phyloP scores from a whole-genome alignment of 2,113 vertebrate genomes.

The Hemichromis elongatus region DNA sequence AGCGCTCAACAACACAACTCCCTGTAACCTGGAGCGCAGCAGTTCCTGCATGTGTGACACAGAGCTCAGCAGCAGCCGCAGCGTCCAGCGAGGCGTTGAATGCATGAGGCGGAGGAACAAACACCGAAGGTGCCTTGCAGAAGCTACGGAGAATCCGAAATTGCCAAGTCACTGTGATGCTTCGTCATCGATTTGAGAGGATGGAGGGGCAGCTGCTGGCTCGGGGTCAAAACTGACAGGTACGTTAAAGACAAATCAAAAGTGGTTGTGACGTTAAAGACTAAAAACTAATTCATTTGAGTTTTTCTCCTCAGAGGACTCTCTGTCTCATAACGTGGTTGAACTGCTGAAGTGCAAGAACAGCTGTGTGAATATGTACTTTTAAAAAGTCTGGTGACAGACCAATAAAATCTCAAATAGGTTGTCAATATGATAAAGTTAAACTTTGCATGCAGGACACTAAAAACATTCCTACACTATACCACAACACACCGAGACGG shows the following conservation, averaged over 20 bases:
- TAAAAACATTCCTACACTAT: neutral
- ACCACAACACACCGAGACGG: accelerated
- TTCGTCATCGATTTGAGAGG: constrained; percentile 9
- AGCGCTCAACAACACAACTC: constrained; percentile 30
- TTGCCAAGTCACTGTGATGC: constrained; percentile 57
- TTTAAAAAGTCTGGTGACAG: accelerated
- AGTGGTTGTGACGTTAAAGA: neutral
- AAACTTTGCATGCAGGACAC: neutral
- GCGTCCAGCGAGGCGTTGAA: neutral
- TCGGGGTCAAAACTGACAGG: neutral
- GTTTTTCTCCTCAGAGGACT: neutral
- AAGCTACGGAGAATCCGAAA: constrained; percentile 18
- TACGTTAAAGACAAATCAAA: constrained; percentile 10
- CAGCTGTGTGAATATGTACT: neutral
- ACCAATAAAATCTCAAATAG: neutral
- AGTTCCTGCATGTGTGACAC: neutral
- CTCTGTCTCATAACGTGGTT: neutral
- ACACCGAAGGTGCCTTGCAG: neutral
- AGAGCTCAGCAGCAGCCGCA: neutral
- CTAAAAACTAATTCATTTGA: neutral
- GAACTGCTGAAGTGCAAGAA: neutral
- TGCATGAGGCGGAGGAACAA: neutral
- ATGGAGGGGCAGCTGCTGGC: constrained; percentile 1
- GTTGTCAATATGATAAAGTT: neutral
- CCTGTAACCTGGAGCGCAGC: neutral